These are phyloP conservation scores for Heliopora coerulea DNA, from an alignment of 92 coral and sea anemone species.

Conservation along the genomic window DNA sequence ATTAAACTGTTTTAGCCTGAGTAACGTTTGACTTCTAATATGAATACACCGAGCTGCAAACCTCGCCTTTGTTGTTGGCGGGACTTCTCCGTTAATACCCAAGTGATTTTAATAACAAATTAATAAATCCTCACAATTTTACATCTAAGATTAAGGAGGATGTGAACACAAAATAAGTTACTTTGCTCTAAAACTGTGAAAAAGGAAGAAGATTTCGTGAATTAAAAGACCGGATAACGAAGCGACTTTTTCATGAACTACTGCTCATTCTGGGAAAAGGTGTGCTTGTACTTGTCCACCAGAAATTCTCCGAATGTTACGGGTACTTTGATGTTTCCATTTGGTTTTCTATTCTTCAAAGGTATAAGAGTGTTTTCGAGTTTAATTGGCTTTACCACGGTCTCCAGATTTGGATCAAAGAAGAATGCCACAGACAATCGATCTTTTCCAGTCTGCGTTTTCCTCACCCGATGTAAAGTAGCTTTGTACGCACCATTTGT, in stretches of 20 bases:
- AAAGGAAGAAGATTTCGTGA: no score
- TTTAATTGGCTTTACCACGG: slow-evolving; percentile 58
- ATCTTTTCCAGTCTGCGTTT: slow-evolving; percentile 44
- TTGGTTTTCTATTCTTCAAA: slow-evolving; percentile 29
- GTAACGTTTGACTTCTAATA: no score
- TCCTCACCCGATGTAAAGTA: slow-evolving; percentile 60
- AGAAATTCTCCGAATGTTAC: slow-evolving; percentile 65
- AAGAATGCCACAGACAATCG: slow-evolving; percentile 73
- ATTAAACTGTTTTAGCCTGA: no score
- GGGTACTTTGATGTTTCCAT: slow-evolving; percentile 50
- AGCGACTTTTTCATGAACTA: background rate
- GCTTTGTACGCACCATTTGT: slow-evolving; percentile 73
- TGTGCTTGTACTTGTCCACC: slow-evolving; percentile 51
- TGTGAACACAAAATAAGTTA: no score
- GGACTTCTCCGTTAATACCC: no score
- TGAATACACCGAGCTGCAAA: no score
- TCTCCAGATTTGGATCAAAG: slow-evolving; percentile 68
- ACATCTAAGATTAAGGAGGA: no score
- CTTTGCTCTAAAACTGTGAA: no score
- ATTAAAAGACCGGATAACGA: no score
- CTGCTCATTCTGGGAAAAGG: slow-evolving; percentile 28
- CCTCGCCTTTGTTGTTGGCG: no score
- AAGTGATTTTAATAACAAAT: no score
- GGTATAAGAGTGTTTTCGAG: slow-evolving; percentile 59
- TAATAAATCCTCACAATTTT: no score